Evolutionary conservation across 2,888 invertebrate genomes (phyloP).

Genomic region (Deilephila porcellus): DNA sequence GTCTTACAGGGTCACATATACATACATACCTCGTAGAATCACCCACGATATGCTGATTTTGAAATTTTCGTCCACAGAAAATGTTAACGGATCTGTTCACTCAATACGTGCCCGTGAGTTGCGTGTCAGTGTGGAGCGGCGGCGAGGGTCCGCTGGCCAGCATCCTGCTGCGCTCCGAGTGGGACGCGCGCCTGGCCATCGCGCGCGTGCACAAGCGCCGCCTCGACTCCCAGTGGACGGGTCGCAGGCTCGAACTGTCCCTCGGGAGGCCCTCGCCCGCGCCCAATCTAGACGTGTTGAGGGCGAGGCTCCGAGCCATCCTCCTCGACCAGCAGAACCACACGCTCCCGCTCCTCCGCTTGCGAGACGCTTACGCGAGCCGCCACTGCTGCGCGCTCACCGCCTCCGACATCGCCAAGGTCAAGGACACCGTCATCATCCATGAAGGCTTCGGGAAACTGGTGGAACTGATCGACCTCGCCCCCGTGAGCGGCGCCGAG

Average conservation of each 20-base stretch:
- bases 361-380: conserved; percentile 93
- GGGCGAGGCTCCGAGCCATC: conserved; percentile 89
- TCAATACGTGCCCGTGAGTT: conserved; percentile 69
- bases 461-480: conserved; percentile 72
- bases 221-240: conserved; percentile 86
- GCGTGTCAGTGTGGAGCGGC: conserved; percentile 71
- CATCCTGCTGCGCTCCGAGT: conserved; percentile 88
- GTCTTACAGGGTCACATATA: not conserved
- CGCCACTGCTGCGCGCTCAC: conserved; percentile 91
- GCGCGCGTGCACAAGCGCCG: conserved; percentile 93
- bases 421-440: conserved; percentile 88
- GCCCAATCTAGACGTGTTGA: conserved; percentile 86
- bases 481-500: conserved; percentile 65
- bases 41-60: not conserved
- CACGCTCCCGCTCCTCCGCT: conserved; percentile 90
- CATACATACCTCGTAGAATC: not conserved
- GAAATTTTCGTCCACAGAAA: conserved; percentile 52
- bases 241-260: conserved; percentile 91
- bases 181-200: conserved; percentile 90
- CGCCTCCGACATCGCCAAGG: conserved; percentile 88
- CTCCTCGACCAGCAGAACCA: conserved; percentile 90
- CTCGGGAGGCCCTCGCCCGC: conserved; percentile 86
- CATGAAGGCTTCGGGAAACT: conserved; percentile 76
- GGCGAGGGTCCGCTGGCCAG: conserved; percentile 86
- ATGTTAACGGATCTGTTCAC: conserved; percentile 74